Percentiles rank a stretch among this genome's conserved stretches.
phyloP scores from a whole-genome alignment of 2,888 invertebrate genomes.

The Ellobium chinense region DNA sequence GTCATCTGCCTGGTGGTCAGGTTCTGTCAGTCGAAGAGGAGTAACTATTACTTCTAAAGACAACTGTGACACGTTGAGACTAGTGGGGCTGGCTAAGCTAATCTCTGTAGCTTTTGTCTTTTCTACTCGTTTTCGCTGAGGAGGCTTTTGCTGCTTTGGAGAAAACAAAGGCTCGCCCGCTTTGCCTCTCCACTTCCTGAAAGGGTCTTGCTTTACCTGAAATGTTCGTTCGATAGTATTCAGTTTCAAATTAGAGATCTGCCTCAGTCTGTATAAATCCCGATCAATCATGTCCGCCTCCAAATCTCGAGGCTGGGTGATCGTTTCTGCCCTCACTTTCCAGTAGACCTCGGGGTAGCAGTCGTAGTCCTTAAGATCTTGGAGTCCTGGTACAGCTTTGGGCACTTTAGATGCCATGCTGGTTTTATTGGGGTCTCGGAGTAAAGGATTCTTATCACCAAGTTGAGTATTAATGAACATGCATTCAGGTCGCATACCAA shows the following conservation, averaged over 20 bases:
- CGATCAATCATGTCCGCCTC: conserved; percentile 51
- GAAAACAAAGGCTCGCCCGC: conserved; percentile 26
- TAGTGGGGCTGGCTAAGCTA: not conserved
- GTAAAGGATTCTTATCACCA: conserved; percentile 23
- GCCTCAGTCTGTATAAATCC: conserved; percentile 48
- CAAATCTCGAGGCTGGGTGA: conserved; percentile 47
- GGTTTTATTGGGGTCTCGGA: not conserved
- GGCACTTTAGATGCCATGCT: not conserved
- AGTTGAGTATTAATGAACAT: conserved; percentile 26
- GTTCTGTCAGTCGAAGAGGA: not conserved
- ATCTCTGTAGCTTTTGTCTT: not conserved
- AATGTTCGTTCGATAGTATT: conserved; percentile 40
- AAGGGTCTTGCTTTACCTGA: conserved; percentile 22
- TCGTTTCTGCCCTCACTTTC: conserved; percentile 45
- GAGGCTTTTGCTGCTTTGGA: not conserved
- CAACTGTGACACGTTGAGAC: not conserved
- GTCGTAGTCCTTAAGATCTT: conserved; percentile 37
- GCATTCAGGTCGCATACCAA: conserved; percentile 31
- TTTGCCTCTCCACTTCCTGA: conserved; percentile 31
- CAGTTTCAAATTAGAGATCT: conserved; percentile 47
- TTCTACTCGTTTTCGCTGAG: not conserved
- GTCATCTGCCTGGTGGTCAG: not conserved
- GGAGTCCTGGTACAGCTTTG: not conserved
- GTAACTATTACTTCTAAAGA: not conserved
- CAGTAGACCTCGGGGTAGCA: conserved; percentile 46